Percentiles rank a stretch among this genome's conserved stretches.
phyloP scores from a whole-genome alignment of 2,113 vertebrate species.

The Neofelis nebulosa region DNA sequence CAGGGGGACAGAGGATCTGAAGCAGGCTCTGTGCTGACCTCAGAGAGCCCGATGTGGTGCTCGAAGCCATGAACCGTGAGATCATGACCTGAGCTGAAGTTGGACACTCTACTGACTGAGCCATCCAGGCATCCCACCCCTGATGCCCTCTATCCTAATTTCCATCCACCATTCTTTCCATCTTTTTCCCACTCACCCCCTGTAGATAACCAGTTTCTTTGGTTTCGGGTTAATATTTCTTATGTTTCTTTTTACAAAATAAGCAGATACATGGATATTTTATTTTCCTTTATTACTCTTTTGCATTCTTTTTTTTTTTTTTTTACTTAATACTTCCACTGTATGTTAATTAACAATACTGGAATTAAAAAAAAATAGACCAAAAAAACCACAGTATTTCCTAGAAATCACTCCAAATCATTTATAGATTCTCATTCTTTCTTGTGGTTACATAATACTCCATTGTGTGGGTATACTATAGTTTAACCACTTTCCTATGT shows the following conservation, averaged over 20 bases:
- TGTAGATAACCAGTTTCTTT: neutral
- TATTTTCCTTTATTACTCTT: conserved; percentile 1
- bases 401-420: neutral
- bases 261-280: neutral
- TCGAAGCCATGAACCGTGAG: no score
- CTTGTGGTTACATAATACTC: neutral
- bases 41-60: no score
- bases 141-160: neutral
- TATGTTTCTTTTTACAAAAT: neutral
- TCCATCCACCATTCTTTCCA: neutral
- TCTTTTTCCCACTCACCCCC: neutral
- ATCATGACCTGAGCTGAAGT: no score
- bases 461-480: neutral
- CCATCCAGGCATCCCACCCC: neutral
- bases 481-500: neutral
- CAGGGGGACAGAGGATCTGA: no score
- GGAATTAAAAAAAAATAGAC: neutral
- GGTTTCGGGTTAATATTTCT: neutral
- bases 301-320: neutral
- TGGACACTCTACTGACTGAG: no score
- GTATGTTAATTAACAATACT: neutral
- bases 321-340: neutral
- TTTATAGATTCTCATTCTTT: neutral
- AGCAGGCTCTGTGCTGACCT: no score
- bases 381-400: neutral